A percentile compares a stretch with the other conserved stretches of the same genome.
phyloP scores from a whole-genome alignment of 2,797 vertebrate genomes.

The Gambusia yucatana region DNA sequence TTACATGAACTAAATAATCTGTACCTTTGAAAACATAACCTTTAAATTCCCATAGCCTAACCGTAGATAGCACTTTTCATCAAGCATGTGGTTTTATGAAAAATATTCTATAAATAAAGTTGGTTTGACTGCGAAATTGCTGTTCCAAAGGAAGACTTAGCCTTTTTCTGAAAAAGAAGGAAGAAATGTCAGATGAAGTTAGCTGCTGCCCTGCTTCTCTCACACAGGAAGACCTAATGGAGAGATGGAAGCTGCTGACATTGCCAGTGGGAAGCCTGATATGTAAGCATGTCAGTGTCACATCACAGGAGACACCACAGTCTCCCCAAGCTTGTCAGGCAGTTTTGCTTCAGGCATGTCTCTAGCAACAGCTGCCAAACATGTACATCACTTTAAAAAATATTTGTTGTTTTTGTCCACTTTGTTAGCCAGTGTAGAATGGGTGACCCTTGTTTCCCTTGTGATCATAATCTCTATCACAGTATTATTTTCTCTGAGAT shows the following conservation, averaged over 20 bases:
- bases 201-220: constrained; percentile 1
- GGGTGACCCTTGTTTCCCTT: background rate
- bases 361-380: constrained; percentile 17
- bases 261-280: constrained; percentile 5
- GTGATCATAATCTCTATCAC: constrained; percentile 13
- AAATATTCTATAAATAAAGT: background rate
- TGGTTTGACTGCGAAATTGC: background rate
- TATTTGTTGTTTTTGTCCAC: constrained; percentile 7
- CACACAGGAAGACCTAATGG: background rate
- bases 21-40: background rate
- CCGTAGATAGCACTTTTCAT: background rate
- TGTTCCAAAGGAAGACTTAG: background rate
- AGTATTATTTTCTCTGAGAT: background rate
- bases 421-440: constrained; percentile 10
- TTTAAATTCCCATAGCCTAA: background rate
- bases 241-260: constrained; percentile 29
- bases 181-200: background rate
- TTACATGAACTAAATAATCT: background rate
- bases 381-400: constrained; percentile 19
- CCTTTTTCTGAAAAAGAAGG: background rate
- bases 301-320: constrained; percentile 15
- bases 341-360: constrained; percentile 11
- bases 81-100: background rate
- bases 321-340: constrained; percentile 8
- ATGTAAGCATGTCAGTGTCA: constrained; percentile 17